phyloP scores from a whole-genome alignment of 2,113 vertebrate genomes.

The Triplophysa rosa region DNA sequence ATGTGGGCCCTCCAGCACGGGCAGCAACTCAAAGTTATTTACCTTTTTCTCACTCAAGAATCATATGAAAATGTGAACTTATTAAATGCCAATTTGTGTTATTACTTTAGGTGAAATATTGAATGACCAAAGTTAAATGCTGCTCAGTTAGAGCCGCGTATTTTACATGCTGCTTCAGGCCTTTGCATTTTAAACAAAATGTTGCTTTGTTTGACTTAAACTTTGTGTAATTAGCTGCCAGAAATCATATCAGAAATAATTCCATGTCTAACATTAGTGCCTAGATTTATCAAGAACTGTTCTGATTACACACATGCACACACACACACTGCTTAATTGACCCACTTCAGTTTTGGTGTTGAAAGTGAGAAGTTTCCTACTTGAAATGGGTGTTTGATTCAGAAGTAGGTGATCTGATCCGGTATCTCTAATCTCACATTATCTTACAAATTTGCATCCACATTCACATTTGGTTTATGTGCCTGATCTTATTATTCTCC shows the following conservation, averaged over 20 bases:
- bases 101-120: no score
- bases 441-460: not conserved
- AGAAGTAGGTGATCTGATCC: slow-evolving; percentile 39
- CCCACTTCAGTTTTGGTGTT: slow-evolving; percentile 52
- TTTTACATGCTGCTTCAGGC: not conserved
- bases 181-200: not conserved
- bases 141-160: not conserved
- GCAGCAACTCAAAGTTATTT: no score
- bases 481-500: not conserved
- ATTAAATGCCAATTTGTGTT: not conserved
- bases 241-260: not conserved
- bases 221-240: not conserved
- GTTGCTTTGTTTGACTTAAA: not conserved
- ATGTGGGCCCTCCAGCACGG: no score
- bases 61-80: no score
- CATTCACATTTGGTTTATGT: not conserved
- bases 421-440: not conserved
- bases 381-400: slow-evolving; percentile 30
- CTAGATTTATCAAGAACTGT: slow-evolving; percentile 9
- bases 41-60: no score
- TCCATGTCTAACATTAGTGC: not conserved
- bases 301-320: slow-evolving; percentile 18
- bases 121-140: not conserved
- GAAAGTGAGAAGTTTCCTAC: slow-evolving; percentile 34
- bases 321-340: slow-evolving; percentile 23